These are phyloP conservation scores for Taenioides sp. DNA, from an alignment of 2,797 vertebrate species.

Conservation along the genomic window DNA sequence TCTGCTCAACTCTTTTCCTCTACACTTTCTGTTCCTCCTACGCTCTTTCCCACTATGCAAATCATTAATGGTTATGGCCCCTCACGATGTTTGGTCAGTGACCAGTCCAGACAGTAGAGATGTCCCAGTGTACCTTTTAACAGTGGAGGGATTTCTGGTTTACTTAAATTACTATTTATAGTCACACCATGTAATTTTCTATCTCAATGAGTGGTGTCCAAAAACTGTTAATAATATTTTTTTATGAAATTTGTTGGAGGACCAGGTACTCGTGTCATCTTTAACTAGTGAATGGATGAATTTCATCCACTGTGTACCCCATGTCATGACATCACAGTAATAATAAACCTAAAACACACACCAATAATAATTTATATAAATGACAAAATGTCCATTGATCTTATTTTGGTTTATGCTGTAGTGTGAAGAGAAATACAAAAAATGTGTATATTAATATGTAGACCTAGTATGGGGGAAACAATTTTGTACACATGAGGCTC, in stretches of 20 bases:
- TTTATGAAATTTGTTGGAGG: neutral
- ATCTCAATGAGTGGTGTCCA: neutral
- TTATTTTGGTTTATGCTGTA: no score
- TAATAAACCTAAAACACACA: no score
- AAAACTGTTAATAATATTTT: neutral
- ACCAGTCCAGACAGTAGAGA: conserved; percentile 35
- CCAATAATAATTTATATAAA: no score
- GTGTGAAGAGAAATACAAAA: no score
- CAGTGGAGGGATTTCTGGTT: neutral
- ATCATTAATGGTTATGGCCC: conserved; percentile 53
- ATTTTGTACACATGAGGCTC: no score
- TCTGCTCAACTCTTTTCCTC: conserved; percentile 36
- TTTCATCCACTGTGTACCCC: neutral
- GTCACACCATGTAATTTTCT: neutral
- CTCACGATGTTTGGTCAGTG: conserved; percentile 58
- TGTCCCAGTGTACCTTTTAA: neutral
- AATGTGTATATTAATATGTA: no score
- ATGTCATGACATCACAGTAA: no score
- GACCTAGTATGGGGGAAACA: no score
- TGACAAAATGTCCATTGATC: no score
- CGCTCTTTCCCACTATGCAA: conserved; percentile 30
- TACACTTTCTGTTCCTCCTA: conserved; percentile 43
- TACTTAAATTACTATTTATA: neutral
- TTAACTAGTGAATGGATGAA: neutral
- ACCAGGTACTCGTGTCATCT: neutral